Percentiles rank a stretch among this genome's conserved stretches.
Evolutionary conservation across 2,797 vertebrate genomes (phyloP).

Genomic region (Pseudochirops cupreus): DNA sequence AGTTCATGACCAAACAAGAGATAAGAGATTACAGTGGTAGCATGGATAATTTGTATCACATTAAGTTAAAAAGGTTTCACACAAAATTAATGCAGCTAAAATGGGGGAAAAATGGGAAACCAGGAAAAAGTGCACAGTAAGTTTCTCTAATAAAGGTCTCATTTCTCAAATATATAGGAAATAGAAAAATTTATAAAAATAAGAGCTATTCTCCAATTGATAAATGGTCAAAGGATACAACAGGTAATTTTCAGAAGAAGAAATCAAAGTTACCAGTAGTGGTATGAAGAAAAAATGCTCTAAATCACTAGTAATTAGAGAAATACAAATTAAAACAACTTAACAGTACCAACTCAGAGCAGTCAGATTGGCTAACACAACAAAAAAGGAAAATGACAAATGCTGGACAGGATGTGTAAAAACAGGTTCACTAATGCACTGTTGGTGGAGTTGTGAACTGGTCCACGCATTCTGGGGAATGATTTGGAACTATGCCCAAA

Average conservation of each 20-base stretch:
- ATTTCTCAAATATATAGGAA: not conserved
- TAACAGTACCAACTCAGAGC: not conserved
- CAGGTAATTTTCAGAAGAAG: not conserved
- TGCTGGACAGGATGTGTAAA: not conserved
- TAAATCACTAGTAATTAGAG: not conserved
- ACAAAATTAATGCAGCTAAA: not conserved
- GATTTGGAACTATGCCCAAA: not conserved
- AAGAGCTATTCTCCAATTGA: not conserved
- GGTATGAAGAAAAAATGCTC: not conserved
- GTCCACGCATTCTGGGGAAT: not conserved
- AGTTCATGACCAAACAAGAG: not conserved
- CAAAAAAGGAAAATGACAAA: not conserved
- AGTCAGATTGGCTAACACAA: not conserved
- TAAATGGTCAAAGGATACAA: not conserved
- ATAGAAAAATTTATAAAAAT: not conserved
- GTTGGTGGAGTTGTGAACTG: not conserved
- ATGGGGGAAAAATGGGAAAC: not conserved
- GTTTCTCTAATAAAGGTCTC: not conserved
- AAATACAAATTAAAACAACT: not conserved
- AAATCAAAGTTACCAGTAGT: not conserved
- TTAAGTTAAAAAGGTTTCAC: too few species aligned
- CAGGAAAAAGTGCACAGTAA: not conserved
- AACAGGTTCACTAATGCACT: not conserved
- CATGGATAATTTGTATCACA: not conserved
- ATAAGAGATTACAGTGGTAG: not conserved